Conservation (phyloP, 2,797 vertebrate genomes). For the Caiman crocodilus region DNA sequence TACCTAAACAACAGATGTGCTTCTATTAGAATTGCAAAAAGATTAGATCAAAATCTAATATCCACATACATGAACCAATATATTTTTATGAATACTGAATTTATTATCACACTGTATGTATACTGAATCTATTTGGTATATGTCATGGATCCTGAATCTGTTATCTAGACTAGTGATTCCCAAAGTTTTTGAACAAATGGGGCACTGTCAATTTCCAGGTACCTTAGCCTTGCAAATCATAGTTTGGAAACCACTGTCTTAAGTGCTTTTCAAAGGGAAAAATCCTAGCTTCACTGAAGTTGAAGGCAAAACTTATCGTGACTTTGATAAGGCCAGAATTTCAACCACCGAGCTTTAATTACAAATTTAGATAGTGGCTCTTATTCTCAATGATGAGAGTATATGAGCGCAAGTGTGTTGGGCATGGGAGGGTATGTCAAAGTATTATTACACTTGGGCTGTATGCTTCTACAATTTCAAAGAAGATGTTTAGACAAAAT, state of each 20-base stretch:
- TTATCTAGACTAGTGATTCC: too few relatives aligned
- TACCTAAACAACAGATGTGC: not conserved
- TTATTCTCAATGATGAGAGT: not conserved
- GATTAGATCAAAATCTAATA: not conserved
- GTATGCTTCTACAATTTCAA: constrained; percentile 45
- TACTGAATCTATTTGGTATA: too few relatives aligned
- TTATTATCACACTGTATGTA: too few relatives aligned
- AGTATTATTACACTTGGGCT: not conserved
- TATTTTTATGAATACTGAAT: not conserved
- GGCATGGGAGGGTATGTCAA: fast-evolving
- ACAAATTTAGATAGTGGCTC: not conserved
- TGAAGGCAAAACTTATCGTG: not conserved
- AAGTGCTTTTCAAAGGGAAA: not conserved
- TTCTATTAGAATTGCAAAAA: not conserved
- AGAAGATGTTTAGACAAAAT: constrained; percentile 43
- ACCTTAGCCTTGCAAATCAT: too few relatives aligned
- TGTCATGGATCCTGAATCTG: too few relatives aligned
- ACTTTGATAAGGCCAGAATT: not conserved
- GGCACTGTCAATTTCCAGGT: too few relatives aligned
- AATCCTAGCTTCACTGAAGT: not conserved
- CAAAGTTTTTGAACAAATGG: too few relatives aligned
- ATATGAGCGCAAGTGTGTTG: not conserved
- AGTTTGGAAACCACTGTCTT: not conserved
- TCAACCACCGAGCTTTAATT: not conserved
- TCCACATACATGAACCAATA: not conserved